A percentile compares a stretch with the other conserved stretches of the same genome.
These are phyloP conservation scores for Tachyglossus aculeatus DNA, from an alignment of 2,797 vertebrate species.

Conservation along the genomic window DNA sequence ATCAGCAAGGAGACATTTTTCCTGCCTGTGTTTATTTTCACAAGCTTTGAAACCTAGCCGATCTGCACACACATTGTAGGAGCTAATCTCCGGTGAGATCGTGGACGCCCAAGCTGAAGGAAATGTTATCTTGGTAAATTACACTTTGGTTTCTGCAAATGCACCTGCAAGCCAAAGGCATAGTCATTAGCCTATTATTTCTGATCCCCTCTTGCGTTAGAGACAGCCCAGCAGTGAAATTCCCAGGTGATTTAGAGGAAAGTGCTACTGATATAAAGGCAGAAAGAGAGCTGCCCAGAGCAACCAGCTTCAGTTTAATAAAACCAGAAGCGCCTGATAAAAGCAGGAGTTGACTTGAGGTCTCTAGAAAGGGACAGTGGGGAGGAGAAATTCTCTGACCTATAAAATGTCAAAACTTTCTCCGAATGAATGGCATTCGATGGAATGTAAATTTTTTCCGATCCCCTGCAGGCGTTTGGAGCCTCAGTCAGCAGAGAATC, in stretches of 20 bases:
- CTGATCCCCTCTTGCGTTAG: neutral
- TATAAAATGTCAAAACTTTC: too few relatives aligned
- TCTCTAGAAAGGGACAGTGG: neutral
- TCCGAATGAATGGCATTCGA: too few relatives aligned
- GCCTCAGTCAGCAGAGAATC: too few relatives aligned
- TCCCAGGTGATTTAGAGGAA: neutral
- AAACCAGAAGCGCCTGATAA: neutral
- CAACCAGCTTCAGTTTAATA: neutral
- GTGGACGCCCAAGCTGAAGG: neutral
- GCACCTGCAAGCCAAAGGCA: neutral
- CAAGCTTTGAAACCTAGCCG: neutral
- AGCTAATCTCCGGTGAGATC: neutral
- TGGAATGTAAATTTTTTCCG: too few relatives aligned
- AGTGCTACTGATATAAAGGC: fast-evolving
- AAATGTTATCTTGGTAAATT: neutral
- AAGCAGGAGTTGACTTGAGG: neutral
- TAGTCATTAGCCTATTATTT: neutral
- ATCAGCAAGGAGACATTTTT: neutral
- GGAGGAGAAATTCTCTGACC: too few relatives aligned
- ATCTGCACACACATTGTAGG: neutral
- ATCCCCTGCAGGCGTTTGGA: too few relatives aligned
- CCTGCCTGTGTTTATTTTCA: neutral
- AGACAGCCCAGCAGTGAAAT: neutral
- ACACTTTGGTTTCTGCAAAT: neutral
- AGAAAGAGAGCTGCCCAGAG: neutral